A percentile compares a stretch with the other conserved stretches of the same genome.
phyloP scores from a whole-genome alignment of 2,113 vertebrate genomes.

The Paracanthobrama guichenoti region DNA sequence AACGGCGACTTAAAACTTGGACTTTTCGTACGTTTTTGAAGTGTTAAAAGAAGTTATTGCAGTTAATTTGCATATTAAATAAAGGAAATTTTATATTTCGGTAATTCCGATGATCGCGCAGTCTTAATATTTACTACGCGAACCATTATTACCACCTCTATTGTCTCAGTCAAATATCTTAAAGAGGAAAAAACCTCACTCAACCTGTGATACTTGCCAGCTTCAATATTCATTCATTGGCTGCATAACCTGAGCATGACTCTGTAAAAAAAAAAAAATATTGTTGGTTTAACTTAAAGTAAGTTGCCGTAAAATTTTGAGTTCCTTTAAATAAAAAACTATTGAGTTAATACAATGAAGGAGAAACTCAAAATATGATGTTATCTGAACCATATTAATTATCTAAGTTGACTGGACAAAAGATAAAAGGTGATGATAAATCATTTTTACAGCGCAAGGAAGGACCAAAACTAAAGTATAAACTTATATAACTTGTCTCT shows the following conservation, averaged over 20 bases:
- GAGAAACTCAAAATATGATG: no score
- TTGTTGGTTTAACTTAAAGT: no score
- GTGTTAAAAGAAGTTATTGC: not conserved
- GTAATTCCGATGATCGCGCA: not conserved
- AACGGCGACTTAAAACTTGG: not conserved
- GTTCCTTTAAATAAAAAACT: no score
- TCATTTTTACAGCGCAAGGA: no score
- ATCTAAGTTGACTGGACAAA: no score
- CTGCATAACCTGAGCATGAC: conserved; percentile 1
- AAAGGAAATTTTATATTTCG: not conserved
- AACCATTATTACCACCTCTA: not conserved
- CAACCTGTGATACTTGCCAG: not conserved
- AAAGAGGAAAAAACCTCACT: not conserved
- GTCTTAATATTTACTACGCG: not conserved
- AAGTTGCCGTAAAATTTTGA: no score
- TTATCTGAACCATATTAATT: no score
- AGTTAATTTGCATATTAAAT: not conserved
- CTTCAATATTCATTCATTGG: not conserved
- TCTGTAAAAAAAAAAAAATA: no score
- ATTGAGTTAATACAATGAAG: no score
- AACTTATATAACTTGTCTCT: no score
- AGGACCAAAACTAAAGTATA: no score
- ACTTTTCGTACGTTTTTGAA: not conserved
- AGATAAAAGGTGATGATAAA: no score
- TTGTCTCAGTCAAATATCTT: not conserved